Evolutionary conservation across 2,797 vertebrate species (phyloP).

Genomic region (Urosaurus nigricauda): DNA sequence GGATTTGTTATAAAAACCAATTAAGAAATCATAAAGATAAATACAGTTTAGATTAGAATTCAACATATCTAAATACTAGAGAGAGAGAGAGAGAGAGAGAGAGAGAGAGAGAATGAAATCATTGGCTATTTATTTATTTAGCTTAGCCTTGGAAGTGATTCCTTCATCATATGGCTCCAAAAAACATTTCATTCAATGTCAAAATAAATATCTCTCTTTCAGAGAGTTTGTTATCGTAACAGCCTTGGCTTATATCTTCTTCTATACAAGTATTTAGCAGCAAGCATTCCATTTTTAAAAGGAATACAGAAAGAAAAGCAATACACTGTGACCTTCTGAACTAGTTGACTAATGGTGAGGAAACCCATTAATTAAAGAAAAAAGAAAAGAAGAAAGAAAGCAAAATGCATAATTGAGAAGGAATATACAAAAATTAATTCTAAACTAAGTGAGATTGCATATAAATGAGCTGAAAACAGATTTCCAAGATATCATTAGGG

Average conservation of each 20-base stretch:
- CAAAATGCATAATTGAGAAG: conserved; percentile 55
- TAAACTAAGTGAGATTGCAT: conserved; percentile 50
- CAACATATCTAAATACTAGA: conserved; percentile 44
- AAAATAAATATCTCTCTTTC: conserved; percentile 32
- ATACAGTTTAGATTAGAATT: conserved; percentile 40
- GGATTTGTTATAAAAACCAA: conserved; percentile 48
- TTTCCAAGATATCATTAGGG: conserved; percentile 41
- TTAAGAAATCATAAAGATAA: conserved; percentile 42
- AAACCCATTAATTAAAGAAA: conserved; percentile 52
- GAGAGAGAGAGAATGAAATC: too few species aligned
- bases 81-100: too few species aligned
- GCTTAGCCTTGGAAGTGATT: conserved; percentile 21
- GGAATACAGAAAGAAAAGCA: conserved; percentile 41
- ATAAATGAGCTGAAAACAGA: conserved; percentile 51
- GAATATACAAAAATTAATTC: conserved; percentile 46
- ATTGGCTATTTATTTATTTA: conserved; percentile 41
- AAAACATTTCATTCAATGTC: conserved; percentile 23
- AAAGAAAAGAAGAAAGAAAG: conserved; percentile 35
- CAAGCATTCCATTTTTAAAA: conserved; percentile 54
- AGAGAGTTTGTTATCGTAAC: conserved; percentile 34
- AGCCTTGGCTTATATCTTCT: conserved; percentile 30
- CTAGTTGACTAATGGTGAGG: conserved; percentile 47
- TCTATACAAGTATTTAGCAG: conserved; percentile 46
- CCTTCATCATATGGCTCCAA: neutral
- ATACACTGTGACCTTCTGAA: conserved; percentile 40